Percentiles rank a stretch among this genome's conserved stretches.
Conservation (phyloP, 1,140 invertebrate species). For the Ganaspis sp. region DNA sequence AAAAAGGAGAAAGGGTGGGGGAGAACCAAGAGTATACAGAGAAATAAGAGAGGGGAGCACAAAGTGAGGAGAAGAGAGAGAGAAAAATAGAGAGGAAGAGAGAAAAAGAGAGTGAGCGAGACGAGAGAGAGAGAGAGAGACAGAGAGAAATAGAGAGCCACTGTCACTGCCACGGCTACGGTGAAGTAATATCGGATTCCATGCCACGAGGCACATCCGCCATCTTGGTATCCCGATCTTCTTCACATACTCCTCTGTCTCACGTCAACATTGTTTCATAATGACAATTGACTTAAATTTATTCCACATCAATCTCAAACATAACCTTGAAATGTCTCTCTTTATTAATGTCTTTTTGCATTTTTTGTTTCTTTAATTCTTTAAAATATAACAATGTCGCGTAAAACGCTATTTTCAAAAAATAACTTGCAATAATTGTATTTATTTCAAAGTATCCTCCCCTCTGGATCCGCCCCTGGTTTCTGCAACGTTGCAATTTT, state of each 20-base stretch:
- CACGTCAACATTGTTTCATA: not conserved
- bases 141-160: constrained; percentile 45
- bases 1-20: not conserved
- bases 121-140: constrained; percentile 14
- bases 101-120: too few species aligned
- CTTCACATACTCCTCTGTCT: not conserved
- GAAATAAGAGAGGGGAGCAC: constrained; percentile 38
- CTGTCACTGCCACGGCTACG: constrained; percentile 55
- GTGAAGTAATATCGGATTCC: constrained; percentile 67
- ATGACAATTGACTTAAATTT: constrained; percentile 8
- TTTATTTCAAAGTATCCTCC: too few species aligned
- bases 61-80: not conserved
- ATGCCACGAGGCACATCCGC: constrained; percentile 56
- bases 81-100: too few species aligned
- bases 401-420: too few species aligned
- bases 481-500: too few species aligned
- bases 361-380: not conserved
- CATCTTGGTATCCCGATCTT: constrained; percentile 49
- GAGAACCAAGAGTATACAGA: not conserved
- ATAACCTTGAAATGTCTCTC: constrained; percentile 14
- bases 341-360: not conserved
- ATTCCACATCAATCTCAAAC: not conserved
- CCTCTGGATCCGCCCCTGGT: too few species aligned
- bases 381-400: too few species aligned
- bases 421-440: too few species aligned